These are phyloP conservation scores for Trimorus sp. DNA, from an alignment of 2,888 invertebrate species.

Conservation along the genomic window DNA sequence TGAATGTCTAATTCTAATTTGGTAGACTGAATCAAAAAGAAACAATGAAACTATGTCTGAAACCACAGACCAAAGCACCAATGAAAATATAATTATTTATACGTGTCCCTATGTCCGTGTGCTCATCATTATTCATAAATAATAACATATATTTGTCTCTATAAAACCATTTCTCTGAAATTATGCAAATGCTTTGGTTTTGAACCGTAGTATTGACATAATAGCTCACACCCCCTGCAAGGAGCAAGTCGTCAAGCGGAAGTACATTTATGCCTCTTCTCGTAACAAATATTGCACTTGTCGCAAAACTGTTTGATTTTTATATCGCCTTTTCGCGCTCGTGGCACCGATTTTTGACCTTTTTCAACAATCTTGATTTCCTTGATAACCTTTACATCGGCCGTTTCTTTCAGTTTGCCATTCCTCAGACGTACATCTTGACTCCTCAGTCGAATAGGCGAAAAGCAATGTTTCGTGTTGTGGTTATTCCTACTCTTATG, in stretches of 20 bases:
- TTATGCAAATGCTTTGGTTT: too few relatives aligned
- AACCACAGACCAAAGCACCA: too few relatives aligned
- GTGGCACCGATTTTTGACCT: constrained; percentile 39
- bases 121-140: too few relatives aligned
- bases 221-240: constrained; percentile 45
- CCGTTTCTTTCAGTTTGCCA: constrained; percentile 67
- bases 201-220: not conserved
- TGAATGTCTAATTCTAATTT: too few relatives aligned
- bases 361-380: constrained; percentile 9
- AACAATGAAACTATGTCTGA: too few relatives aligned
- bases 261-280: constrained; percentile 72
- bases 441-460: constrained; percentile 71
- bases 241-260: constrained; percentile 66
- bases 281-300: constrained; percentile 70
- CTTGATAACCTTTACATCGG: not conserved
- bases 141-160: too few relatives aligned
- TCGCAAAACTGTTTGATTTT: constrained; percentile 73
- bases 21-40: too few relatives aligned
- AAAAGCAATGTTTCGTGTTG: constrained; percentile 2
- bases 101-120: too few relatives aligned
- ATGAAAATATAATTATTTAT: too few relatives aligned
- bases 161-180: too few relatives aligned
- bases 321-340: constrained; percentile 30
- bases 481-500: not conserved
- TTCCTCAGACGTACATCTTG: constrained; percentile 70